Evolutionary conservation across 2,113 vertebrate genomes (phyloP), one percentile per base, ranked within the genome.

Genomic region (Garra rufa): DNA sequence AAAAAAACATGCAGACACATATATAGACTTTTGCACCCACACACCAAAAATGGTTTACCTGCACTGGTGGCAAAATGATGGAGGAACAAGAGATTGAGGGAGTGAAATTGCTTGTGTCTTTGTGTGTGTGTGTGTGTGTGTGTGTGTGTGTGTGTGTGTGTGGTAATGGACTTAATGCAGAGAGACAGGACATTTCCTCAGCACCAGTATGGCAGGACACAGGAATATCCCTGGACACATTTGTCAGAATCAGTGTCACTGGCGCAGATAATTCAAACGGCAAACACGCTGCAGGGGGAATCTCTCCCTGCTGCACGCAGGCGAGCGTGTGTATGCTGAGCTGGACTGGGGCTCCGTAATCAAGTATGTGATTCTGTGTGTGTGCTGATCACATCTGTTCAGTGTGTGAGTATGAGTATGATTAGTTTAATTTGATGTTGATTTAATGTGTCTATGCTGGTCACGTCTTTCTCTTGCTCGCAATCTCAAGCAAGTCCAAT

Each of bases 241-340:
- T 90, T 86, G 85, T 92, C 89, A 89, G 85, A 88, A 88, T 87
- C 83, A 89, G 74, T 86, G 89, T 89, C 88, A 86, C 89, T 90
- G 85, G 91, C 61, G 85, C 76, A 88, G 89, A 91, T 90, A 90
- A 88, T 90, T 85, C 75, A 55, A 87, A 91, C 86, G 83, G 86
- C 90, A 92, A 92, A 92, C 87, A 90, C 26, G 24, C 89, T 84
- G 52, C 79, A 38, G 85, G 65, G 85, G 63, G 52, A 55, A 81
- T 77, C 83, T 82, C 50, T 77, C 63, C 71, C 73, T 55, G 48
- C 74, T 10, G 17, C 83, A 26, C 17, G 30, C 52, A n/a, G 71
- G 43, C 63, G 15, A 70, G 38, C 8, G 9, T 14, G 52, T 61
- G 24, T 41, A 14, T 59, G 34, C 30, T 59, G 50, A 57, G 24